Evolutionary conservation across 2,888 invertebrate genomes (phyloP).

Genomic region (Odontocolon sp.): DNA sequence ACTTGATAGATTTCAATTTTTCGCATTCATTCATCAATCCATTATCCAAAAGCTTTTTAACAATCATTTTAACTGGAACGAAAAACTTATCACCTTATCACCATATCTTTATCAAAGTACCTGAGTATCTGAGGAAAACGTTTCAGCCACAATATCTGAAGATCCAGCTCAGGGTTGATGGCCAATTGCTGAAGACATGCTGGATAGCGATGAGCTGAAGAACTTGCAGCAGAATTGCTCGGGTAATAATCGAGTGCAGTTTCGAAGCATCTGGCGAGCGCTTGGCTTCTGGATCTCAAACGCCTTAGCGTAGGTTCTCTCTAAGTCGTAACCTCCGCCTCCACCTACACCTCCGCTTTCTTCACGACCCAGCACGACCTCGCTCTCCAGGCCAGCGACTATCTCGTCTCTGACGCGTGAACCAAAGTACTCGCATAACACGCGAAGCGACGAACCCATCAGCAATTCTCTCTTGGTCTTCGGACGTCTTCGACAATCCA

Average conservation of each 20-base stretch:
- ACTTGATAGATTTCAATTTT: slow-evolving; percentile 5
- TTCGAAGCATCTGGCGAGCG: slow-evolving; percentile 49
- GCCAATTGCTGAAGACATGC: slow-evolving; percentile 47
- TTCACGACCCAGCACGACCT: slow-evolving; percentile 33
- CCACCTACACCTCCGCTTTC: neutral
- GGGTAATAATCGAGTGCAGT: slow-evolving; percentile 42
- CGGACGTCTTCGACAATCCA: slow-evolving; percentile 36
- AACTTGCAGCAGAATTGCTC: slow-evolving; percentile 23
- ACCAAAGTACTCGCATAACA: slow-evolving; percentile 41
- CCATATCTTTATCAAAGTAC: slow-evolving; percentile 21
- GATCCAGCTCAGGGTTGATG: slow-evolving; percentile 27
- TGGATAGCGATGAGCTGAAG: slow-evolving; percentile 20
- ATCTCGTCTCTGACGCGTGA: slow-evolving; percentile 41
- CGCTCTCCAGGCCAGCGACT: slow-evolving; percentile 12
- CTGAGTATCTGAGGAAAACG: slow-evolving; percentile 20
- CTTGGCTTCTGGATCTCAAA: slow-evolving; percentile 50
- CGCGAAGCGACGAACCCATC: slow-evolving; percentile 33
- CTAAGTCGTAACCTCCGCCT: slow-evolving; percentile 23
- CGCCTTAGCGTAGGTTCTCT: slow-evolving; percentile 7
- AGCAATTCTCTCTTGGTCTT: slow-evolving; percentile 32
- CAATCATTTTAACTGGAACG: slow-evolving; percentile 21
- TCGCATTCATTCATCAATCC: slow-evolving; percentile 29
- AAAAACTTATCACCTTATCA: slow-evolving; percentile 20
- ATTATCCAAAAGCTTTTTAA: slow-evolving; percentile 25
- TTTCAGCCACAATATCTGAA: slow-evolving; percentile 40